phyloP scores from a whole-genome alignment of 2,797 vertebrate species.

The Siniperca scherzeri region DNA sequence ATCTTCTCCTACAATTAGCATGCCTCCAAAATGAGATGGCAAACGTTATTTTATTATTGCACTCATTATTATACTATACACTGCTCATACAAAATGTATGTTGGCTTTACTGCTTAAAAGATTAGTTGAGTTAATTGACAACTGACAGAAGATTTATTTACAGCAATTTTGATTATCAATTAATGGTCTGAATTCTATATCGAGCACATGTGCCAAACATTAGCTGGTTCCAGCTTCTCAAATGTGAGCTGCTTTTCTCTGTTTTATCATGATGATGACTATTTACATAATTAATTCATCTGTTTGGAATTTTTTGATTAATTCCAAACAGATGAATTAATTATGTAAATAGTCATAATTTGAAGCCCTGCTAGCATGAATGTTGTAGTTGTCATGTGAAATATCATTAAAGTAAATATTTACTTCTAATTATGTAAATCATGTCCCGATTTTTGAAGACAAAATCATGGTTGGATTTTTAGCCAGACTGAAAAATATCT shows the following conservation, averaged over 20 bases:
- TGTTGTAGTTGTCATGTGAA: neutral
- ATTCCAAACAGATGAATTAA: no score
- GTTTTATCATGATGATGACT: neutral
- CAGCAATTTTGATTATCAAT: neutral
- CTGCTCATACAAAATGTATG: neutral
- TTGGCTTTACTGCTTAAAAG: neutral
- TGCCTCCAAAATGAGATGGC: neutral
- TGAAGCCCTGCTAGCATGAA: neutral
- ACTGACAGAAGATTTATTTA: neutral
- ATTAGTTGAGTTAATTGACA: neutral
- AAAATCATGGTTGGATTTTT: neutral
- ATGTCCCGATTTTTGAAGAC: neutral
- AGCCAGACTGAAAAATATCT: neutral
- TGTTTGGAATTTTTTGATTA: no score
- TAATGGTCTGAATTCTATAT: neutral
- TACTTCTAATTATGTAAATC: neutral
- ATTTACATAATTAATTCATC: no score
- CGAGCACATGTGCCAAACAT: constrained; percentile 9
- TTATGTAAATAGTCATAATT: neutral
- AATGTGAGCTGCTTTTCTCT: neutral
- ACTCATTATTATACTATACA: no score
- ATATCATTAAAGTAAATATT: neutral
- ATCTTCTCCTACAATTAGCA: neutral
- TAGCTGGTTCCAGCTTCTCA: neutral
- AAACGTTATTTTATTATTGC: neutral